Evolutionary conservation across 1,140 invertebrate genomes (phyloP).

Genomic region (Drosophila biarmipes): DNA sequence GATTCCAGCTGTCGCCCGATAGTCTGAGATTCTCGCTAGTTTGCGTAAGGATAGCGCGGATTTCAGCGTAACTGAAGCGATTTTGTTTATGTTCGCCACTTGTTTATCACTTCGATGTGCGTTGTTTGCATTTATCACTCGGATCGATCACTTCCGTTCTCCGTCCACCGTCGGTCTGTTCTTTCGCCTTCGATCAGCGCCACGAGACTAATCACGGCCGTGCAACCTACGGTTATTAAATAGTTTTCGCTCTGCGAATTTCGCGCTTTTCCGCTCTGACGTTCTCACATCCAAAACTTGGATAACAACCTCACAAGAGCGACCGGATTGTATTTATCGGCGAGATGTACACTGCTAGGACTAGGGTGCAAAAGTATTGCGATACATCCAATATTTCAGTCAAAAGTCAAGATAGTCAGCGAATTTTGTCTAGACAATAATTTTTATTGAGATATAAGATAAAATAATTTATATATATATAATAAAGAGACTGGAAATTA

Average conservation of each 20-base stretch:
- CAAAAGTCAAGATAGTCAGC: not conserved
- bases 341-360: slow-evolving; percentile 13
- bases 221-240: slow-evolving; percentile 66
- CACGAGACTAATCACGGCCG: slow-evolving; percentile 61
- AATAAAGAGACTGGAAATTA: too few relatives aligned
- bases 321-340: slow-evolving; percentile 17
- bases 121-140: slow-evolving; percentile 64
- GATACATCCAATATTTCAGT: not conserved
- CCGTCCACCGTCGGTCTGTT: slow-evolving; percentile 9
- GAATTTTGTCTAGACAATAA: not conserved
- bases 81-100: slow-evolving; percentile 16
- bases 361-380: not conserved
- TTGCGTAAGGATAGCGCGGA: not conserved
- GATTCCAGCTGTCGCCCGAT: slow-evolving; percentile 3
- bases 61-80: slow-evolving; percentile 26
- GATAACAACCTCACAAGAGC: slow-evolving; percentile 21
- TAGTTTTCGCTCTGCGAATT: slow-evolving; percentile 54
- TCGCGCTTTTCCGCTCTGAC: slow-evolving; percentile 10
- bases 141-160: slow-evolving; percentile 28
- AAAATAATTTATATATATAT: too few relatives aligned
- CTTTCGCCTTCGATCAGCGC: slow-evolving; percentile 33
- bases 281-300: slow-evolving; percentile 23
- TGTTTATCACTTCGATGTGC: slow-evolving; percentile 41
- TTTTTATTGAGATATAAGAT: too few relatives aligned
- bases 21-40: not conserved